These are phyloP conservation scores for Lasioglossum marginatum DNA, from an alignment of 2,888 invertebrate genomes.

Conservation along the genomic window DNA sequence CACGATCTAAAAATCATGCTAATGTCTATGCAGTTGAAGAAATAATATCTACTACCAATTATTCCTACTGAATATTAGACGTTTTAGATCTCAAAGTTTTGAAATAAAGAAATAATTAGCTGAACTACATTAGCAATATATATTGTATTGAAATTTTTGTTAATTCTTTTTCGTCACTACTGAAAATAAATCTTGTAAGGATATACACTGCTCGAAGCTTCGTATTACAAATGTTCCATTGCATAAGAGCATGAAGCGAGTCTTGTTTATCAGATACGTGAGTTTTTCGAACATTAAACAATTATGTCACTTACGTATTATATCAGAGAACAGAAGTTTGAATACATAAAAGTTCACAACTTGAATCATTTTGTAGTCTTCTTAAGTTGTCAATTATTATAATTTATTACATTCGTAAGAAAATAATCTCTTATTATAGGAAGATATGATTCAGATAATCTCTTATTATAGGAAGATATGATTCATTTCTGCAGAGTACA, in stretches of 20 bases:
- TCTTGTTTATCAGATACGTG: not conserved
- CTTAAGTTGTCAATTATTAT: not conserved
- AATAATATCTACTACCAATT: not conserved
- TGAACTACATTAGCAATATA: not conserved
- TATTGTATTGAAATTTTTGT: not conserved
- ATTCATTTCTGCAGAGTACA: too few relatives aligned
- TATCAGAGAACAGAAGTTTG: not conserved
- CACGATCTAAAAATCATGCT: not conserved
- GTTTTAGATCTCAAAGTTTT: not conserved
- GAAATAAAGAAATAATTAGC: not conserved
- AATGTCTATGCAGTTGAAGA: not conserved
- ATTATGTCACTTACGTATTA: not conserved
- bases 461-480: too few relatives aligned
- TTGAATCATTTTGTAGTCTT: not conserved
- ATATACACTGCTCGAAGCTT: not conserved
- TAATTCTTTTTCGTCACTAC: not conserved
- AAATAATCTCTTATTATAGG: too few relatives aligned
- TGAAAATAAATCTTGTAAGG: not conserved
- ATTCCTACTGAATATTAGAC: not conserved
- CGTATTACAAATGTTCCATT: constrained; percentile 4
- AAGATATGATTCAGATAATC: too few relatives aligned
- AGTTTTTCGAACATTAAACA: not conserved
- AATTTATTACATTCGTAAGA: too few relatives aligned
- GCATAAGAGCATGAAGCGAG: not conserved
- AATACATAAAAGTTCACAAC: not conserved